These are phyloP conservation scores for Danio tinwini DNA, from an alignment of 2,797 vertebrate genomes.

Conservation along the genomic window DNA sequence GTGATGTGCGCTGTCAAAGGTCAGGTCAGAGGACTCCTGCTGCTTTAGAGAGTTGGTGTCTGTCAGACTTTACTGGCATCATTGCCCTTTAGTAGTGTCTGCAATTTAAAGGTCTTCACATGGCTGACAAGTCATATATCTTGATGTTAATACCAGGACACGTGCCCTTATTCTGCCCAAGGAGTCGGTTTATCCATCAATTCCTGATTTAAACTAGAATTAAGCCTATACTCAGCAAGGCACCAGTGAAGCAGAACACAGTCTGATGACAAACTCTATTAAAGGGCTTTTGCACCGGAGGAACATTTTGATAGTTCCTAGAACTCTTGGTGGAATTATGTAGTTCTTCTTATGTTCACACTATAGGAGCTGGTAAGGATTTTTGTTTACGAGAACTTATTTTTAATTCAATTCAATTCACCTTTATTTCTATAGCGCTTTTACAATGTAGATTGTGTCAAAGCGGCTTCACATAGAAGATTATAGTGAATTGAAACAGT, in stretches of 20 bases:
- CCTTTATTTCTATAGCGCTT: too few relatives aligned
- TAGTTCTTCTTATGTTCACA: too few relatives aligned
- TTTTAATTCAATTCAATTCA: too few relatives aligned
- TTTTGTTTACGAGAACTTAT: too few relatives aligned
- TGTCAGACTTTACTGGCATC: constrained; percentile 24
- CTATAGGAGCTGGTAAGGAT: too few relatives aligned
- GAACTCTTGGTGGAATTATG: too few relatives aligned
- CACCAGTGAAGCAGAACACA: not conserved
- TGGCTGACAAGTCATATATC: constrained; percentile 31
- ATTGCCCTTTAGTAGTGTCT: constrained; percentile 41
- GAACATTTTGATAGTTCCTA: not conserved
- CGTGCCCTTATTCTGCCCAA: not conserved
- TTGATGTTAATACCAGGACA: constrained; percentile 3
- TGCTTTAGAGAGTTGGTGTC: constrained; percentile 4
- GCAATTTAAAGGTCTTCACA: constrained; percentile 29
- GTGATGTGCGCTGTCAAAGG: constrained; percentile 39
- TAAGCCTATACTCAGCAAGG: not conserved
- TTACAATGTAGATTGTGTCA: too few relatives aligned
- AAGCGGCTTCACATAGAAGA: too few relatives aligned
- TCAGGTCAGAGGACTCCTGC: constrained; percentile 38
- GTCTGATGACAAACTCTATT: constrained; percentile 20
- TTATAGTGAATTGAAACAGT: too few relatives aligned
- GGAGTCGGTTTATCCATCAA: constrained; percentile 1
- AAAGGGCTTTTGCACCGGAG: not conserved
- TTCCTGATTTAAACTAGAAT: constrained; percentile 15